Evolutionary conservation across 1,140 invertebrate genomes (phyloP), one percentile per base, ranked within the genome.

Genomic region (Melitaea cinxia): DNA sequence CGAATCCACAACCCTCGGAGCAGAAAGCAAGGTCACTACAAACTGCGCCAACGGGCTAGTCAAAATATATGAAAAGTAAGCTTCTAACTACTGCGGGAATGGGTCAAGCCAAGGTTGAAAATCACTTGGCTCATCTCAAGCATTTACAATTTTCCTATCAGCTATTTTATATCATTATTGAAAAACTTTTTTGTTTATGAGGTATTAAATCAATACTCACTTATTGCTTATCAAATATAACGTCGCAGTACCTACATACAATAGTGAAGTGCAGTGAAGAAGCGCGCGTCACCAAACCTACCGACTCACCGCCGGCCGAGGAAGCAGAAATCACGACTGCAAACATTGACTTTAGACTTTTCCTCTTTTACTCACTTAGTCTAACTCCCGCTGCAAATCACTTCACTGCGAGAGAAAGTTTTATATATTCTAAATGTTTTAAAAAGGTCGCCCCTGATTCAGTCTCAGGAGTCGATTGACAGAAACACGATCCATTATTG

Each of bases 341-440:
- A 89, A 89, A 89, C 85, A 89, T 88, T 89, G 87, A 89, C 87
- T 88, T 85, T 83, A 80, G 78, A 85, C 80, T 83, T 86, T 88
- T 83, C 77, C 80, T 83, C 77, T 82, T 87, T 87, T 83, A 85
- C 83, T 86, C 83, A 86, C 87, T 88, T 87, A 88, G 80, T 75
- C 77, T 79, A 79, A 87, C 82, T 83, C 78, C 67, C 70, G 55
- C 76, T 78, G 80, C 79, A 75, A 88, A 86, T 87, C 82, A 85
- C 83, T 85, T 81, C 71, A 80, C 77, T 77, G 72, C 75, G 72
- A 87, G 74, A 78, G 80, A 70, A 82, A 85, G 57, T 84, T 87
- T 83, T 81, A 80, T 80, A 85, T 77, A 75, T 78, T 82, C 70
- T 83, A 82, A 85, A 86, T 80, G 74, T 82, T 83, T 85, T 74